phyloP scores from a whole-genome alignment of 1,140 invertebrate genomes.

The Cardiocondyla obscurior region DNA sequence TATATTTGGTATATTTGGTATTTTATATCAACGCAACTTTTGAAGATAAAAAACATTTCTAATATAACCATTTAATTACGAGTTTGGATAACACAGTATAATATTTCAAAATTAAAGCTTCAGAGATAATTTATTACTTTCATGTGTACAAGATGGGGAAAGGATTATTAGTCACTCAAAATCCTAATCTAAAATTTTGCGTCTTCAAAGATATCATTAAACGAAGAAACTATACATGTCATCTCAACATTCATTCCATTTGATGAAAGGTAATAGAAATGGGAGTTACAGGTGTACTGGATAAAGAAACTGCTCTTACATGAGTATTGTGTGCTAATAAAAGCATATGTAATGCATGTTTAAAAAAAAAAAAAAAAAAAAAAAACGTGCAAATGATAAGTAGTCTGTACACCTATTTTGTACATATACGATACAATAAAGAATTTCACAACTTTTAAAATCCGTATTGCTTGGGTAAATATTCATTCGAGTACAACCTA shows the following conservation, averaged over 20 bases:
- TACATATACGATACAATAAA: slow-evolving; percentile 83
- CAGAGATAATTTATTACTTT: slow-evolving; percentile 72
- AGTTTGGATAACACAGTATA: too few species aligned
- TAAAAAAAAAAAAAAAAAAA: slow-evolving; percentile 67
- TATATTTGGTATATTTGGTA: slow-evolving; percentile 59
- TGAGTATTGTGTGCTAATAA: slow-evolving; percentile 65
- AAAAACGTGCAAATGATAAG: slow-evolving; percentile 77
- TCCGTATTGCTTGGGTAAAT: slow-evolving; percentile 65
- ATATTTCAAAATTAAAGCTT: slow-evolving; percentile 51
- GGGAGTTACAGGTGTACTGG: slow-evolving; percentile 71
- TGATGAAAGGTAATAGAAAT: slow-evolving; percentile 72
- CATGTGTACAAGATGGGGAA: slow-evolving; percentile 70
- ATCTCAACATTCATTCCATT: slow-evolving; percentile 78
- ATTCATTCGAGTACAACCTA: slow-evolving; percentile 38
- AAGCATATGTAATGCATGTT: slow-evolving; percentile 70
- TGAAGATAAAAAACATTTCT: slow-evolving; percentile 52
- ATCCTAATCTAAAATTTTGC: slow-evolving; percentile 58
- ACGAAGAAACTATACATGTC: slow-evolving; percentile 58
- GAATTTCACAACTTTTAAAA: slow-evolving; percentile 79
- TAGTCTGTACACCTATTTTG: slow-evolving; percentile 83
- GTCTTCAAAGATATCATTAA: slow-evolving; percentile 61
- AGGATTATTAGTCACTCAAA: slow-evolving; percentile 62
- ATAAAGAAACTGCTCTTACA: slow-evolving; percentile 67
- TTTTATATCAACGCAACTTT: slow-evolving; percentile 59
- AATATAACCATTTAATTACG: slow-evolving; percentile 58